Conservation (phyloP, 1,140 invertebrate species). For the Reticulitermes speratus region DNA sequence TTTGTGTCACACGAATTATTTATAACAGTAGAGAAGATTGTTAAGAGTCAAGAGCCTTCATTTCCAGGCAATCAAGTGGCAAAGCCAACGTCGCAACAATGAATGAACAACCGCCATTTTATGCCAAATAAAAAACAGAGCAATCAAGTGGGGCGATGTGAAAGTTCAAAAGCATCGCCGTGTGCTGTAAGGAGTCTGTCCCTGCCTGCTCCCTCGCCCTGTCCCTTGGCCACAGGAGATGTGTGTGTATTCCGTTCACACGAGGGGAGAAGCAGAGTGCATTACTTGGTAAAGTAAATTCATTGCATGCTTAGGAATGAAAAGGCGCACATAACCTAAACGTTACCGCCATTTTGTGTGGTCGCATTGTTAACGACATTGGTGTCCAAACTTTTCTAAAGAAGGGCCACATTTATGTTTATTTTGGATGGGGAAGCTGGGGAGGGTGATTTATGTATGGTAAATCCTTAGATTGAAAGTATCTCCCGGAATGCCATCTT, state of each 20-base stretch:
- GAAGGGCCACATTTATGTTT: no score
- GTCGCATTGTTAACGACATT: no score
- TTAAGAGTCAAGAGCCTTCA: not conserved
- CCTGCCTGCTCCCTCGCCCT: not conserved
- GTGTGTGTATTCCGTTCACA: not conserved
- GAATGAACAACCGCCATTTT: conserved; percentile 15
- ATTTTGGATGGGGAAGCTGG: no score
- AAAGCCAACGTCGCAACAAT: not conserved
- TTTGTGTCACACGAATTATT: not conserved
- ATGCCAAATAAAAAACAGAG: conserved; percentile 9
- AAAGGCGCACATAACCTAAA: no score
- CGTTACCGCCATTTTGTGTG: no score
- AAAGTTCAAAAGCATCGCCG: no score
- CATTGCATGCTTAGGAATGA: not conserved
- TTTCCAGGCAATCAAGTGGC: not conserved
- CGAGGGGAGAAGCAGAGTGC: not conserved
- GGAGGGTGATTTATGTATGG: no score
- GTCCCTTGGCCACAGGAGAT: not conserved
- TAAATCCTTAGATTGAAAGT: no score
- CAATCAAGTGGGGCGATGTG: conserved; percentile 5
- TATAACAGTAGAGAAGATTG: not conserved
- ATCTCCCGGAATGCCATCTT: no score
- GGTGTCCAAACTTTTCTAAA: no score
- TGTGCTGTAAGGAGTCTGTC: not conserved
- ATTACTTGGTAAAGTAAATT: conserved; percentile 1